Conservation (phyloP, 92 coral and sea anemone genomes). For the Phenganax marumi region DNA sequence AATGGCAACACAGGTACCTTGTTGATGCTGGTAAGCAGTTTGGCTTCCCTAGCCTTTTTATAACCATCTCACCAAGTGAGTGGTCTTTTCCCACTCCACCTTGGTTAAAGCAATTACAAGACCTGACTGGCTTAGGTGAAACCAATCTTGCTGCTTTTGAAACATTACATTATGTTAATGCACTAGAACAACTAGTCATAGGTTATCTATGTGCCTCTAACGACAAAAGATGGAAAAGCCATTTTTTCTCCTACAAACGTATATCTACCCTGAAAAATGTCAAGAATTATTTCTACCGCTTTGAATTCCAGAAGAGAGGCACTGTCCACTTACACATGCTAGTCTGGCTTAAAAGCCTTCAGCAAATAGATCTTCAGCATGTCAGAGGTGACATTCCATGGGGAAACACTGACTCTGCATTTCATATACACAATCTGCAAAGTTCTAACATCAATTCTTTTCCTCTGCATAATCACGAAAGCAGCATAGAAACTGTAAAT, state of each 20-base stretch:
- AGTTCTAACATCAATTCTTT: not conserved
- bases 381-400: constrained; percentile 34
- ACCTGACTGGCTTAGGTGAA: too few relatives aligned
- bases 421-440: not conserved
- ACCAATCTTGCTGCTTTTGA: constrained; percentile 30
- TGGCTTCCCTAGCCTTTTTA: too few relatives aligned
- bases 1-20: too few relatives aligned
- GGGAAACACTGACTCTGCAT: constrained; percentile 6
- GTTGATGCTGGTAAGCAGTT: constrained; percentile 9
- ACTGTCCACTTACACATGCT: constrained; percentile 30
- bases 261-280: not conserved
- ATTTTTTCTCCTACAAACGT: too few relatives aligned
- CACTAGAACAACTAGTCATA: constrained; percentile 51
- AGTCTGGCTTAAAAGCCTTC: constrained; percentile 24
- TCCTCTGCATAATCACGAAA: not conserved
- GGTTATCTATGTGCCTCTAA: constrained; percentile 51
- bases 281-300: constrained; percentile 34
- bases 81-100: too few relatives aligned
- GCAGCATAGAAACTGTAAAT: not conserved
- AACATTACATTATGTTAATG: constrained; percentile 42
- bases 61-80: too few relatives aligned
- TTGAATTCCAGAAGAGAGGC: constrained; percentile 42
- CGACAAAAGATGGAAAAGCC: constrained; percentile 32
- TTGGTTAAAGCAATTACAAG: too few relatives aligned
- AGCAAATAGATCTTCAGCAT: not conserved